Evolutionary conservation across 92 coral and sea anemone species (phyloP).

Genomic region (Parazoanthus darwini): DNA sequence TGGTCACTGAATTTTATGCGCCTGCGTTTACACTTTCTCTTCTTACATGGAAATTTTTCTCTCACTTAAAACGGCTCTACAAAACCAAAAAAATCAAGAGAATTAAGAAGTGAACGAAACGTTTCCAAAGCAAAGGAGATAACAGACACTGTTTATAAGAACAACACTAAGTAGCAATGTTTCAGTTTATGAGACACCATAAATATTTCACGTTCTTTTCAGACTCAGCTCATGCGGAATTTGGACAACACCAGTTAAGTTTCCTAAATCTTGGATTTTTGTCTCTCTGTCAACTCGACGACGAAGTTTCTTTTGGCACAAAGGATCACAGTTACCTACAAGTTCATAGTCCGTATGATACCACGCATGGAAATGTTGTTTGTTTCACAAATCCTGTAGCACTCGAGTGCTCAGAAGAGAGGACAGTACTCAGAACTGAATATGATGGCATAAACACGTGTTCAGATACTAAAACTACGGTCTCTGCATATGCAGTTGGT

Average conservation of each 20-base stretch:
- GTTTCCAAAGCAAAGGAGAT: too few relatives aligned
- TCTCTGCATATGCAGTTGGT: not conserved
- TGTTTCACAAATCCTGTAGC: conserved; percentile 35
- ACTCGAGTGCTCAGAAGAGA: not conserved
- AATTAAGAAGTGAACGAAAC: too few relatives aligned
- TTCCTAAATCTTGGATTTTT: conserved; percentile 31
- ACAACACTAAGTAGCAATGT: too few relatives aligned
- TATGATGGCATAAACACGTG: not conserved
- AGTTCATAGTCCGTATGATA: not conserved
- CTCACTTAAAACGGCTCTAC: too few relatives aligned
- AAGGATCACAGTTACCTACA: not conserved
- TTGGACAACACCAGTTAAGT: conserved; percentile 6
- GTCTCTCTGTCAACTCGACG: conserved; percentile 23
- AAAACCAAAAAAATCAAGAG: too few relatives aligned
- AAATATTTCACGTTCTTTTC: too few relatives aligned
- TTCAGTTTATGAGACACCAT: too few relatives aligned
- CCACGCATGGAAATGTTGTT: not conserved
- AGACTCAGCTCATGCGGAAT: not conserved
- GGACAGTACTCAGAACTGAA: not conserved
- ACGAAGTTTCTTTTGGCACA: too few relatives aligned
- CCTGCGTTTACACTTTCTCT: not conserved
- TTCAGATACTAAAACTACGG: not conserved
- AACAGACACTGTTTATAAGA: too few relatives aligned
- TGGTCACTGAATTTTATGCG: not conserved
- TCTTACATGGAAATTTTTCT: too few relatives aligned